Evolutionary conservation across 2,888 invertebrate species (phyloP).

Genomic region (Melinaea menophilus): DNA sequence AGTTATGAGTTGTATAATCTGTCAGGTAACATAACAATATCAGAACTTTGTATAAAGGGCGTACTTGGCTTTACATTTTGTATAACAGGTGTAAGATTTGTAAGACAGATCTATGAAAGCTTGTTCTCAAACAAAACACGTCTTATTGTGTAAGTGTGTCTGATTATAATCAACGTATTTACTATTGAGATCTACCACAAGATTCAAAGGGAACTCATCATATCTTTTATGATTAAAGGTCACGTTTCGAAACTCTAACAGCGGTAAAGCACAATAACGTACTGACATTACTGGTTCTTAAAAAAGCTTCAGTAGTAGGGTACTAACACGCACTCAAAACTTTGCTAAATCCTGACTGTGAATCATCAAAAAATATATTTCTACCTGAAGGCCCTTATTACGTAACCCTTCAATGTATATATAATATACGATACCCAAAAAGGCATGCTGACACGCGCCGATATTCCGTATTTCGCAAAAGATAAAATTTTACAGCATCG

Average conservation of each 20-base stretch:
- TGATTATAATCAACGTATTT: too few relatives aligned
- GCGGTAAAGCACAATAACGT: too few relatives aligned
- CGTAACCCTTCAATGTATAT: constrained; percentile 7
- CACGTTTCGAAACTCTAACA: too few relatives aligned
- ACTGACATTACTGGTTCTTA: too few relatives aligned
- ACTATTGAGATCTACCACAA: too few relatives aligned
- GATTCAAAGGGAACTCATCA: too few relatives aligned
- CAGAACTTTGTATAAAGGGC: neutral
- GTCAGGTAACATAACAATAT: neutral
- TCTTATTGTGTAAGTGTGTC: neutral
- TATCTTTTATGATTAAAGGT: too few relatives aligned
- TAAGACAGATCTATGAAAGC: neutral
- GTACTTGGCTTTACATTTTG: neutral
- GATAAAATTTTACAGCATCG: constrained; percentile 42
- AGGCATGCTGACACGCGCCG: constrained; percentile 20
- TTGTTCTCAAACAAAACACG: neutral
- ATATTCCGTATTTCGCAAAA: constrained; percentile 30
- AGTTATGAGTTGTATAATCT: neutral
- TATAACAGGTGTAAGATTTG: constrained; percentile 1
- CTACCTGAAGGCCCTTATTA: neutral
- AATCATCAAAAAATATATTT: neutral
- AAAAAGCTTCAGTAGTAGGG: too few relatives aligned
- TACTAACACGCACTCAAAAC: neutral
- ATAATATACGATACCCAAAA: constrained; percentile 2
- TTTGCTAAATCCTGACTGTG: neutral